Percentiles rank a stretch among this genome's conserved stretches.
Evolutionary conservation across 1,140 invertebrate genomes (phyloP).

Genomic region (Drosophila erecta): DNA sequence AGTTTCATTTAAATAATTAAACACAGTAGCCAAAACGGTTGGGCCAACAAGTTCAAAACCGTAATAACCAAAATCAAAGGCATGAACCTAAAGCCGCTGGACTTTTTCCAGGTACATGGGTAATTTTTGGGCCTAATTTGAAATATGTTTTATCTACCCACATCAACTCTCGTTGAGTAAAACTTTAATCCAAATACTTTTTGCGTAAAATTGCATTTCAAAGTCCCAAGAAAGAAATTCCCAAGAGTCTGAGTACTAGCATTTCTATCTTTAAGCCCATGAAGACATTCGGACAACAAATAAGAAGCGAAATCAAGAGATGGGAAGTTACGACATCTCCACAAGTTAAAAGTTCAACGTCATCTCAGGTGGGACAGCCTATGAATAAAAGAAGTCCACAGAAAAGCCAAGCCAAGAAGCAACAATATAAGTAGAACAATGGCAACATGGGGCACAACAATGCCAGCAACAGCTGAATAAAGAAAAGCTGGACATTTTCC

Average conservation of each 20-base stretch:
- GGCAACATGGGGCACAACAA: slow-evolving; percentile 5
- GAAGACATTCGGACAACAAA: neutral
- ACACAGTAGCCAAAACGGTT: slow-evolving; percentile 37
- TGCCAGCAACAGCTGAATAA: slow-evolving; percentile 1
- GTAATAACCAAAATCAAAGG: too few species aligned
- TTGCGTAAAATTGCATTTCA: slow-evolving; percentile 9
- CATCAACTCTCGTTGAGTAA: neutral
- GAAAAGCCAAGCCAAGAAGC: slow-evolving; percentile 34
- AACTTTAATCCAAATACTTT: neutral
- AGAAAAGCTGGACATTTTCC: slow-evolving; percentile 30
- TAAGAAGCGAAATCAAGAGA: neutral
- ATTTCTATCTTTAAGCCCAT: slow-evolving; percentile 1
- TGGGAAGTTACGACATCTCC: neutral
- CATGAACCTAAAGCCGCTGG: too few species aligned
- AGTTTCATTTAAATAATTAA: slow-evolving; percentile 71
- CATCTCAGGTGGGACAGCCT: slow-evolving; percentile 45
- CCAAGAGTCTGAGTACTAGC: slow-evolving; percentile 4
- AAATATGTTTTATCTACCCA: too few species aligned
- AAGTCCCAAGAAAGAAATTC: slow-evolving; percentile 6
- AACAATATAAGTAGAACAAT: slow-evolving; percentile 40
- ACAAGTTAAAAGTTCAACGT: slow-evolving; percentile 52
- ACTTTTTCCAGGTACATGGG: neutral
- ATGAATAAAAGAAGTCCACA: slow-evolving; percentile 35
- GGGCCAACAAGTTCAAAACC: slow-evolving; percentile 10
- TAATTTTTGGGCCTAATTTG: neutral